Evolutionary conservation across 2,113 vertebrate species (phyloP), one percentile per base, ranked within the genome.

Genomic region (Lophura nycthemera): DNA sequence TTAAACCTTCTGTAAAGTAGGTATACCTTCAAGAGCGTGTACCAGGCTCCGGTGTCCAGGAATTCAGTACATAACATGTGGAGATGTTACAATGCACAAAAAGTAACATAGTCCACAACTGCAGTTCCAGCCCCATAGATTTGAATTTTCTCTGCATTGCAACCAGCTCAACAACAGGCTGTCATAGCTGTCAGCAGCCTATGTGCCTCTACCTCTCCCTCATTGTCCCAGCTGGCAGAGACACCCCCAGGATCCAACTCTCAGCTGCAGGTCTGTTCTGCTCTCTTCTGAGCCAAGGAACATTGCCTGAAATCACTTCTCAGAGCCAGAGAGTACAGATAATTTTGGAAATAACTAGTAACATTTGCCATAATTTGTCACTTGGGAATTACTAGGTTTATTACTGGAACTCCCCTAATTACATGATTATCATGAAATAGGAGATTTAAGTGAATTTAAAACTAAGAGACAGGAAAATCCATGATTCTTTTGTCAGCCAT

Each of bases 161-260:
- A 54, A 3, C 34, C 34, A 15, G 20, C 59, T 71, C 47, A 22
- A 38, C 11, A 63, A 2, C 21, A 0, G 0, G 2, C 43, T 20
- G 15, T 32, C 29, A 1, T 15, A 52, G 42, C 32, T 18, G 36
- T 16, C 21, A 65, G 43, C 57, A 69, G 6, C 59, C 52, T 29
- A 25, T 25, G 32, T 6, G 11, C 4, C 0, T 0, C 52, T 71
- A 34, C 14, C 14, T 54, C 18, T 21, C 29, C 21, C 32, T 13
- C 19, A 18, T 13, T 17, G 32, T 82, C n/a, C 47, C 1, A 0
- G 24, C 36, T 82, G 66, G 10, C 48, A 61, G 36, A 66, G 19
- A 66, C 29, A 29, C 40, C 27, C 40, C 29, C 29, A 45, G 20
- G 6, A 16, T 42, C 29, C 9, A 25, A 43, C 34, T n/a, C 30